Conservation (phyloP, 2,113 vertebrate species). For the Forbesichthys agassizii region DNA sequence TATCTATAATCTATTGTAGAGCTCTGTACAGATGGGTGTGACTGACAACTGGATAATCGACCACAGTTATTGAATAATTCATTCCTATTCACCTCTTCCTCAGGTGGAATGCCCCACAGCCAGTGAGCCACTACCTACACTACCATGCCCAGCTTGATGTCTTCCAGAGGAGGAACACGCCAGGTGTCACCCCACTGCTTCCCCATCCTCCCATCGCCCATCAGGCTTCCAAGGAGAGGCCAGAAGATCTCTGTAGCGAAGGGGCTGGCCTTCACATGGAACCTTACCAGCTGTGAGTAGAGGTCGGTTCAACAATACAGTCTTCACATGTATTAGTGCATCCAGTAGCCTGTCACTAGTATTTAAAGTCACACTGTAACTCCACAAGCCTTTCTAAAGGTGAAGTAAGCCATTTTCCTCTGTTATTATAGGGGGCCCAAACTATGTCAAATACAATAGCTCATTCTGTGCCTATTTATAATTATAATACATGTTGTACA, state of each 20-base stretch:
- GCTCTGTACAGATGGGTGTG: too few species aligned
- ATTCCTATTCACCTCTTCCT: not conserved
- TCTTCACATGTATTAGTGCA: too few species aligned
- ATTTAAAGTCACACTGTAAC: too few species aligned
- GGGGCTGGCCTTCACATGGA: slow-evolving; percentile 31
- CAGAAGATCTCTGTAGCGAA: slow-evolving; percentile 46
- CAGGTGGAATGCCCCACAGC: slow-evolving; percentile 57
- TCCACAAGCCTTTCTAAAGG: too few species aligned
- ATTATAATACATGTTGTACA: too few species aligned
- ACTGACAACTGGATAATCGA: too few species aligned
- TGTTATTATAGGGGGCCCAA: too few species aligned
- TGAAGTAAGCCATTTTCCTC: too few species aligned
- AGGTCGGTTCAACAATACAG: not conserved
- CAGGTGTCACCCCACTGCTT: slow-evolving; percentile 25
- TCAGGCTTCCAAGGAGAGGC: slow-evolving; percentile 31
- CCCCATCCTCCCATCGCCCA: slow-evolving; percentile 6
- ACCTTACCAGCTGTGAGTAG: slow-evolving; percentile 66
- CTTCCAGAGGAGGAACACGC: slow-evolving; percentile 62
- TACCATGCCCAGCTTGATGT: slow-evolving; percentile 77
- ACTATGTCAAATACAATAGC: too few species aligned
- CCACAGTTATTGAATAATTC: not conserved
- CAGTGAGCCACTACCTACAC: slow-evolving; percentile 70
- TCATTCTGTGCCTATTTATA: too few species aligned
- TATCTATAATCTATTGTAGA: too few species aligned
- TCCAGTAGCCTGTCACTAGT: too few species aligned